phyloP scores from a whole-genome alignment of 2,888 invertebrate genomes.

The Incurvaria masculella region DNA sequence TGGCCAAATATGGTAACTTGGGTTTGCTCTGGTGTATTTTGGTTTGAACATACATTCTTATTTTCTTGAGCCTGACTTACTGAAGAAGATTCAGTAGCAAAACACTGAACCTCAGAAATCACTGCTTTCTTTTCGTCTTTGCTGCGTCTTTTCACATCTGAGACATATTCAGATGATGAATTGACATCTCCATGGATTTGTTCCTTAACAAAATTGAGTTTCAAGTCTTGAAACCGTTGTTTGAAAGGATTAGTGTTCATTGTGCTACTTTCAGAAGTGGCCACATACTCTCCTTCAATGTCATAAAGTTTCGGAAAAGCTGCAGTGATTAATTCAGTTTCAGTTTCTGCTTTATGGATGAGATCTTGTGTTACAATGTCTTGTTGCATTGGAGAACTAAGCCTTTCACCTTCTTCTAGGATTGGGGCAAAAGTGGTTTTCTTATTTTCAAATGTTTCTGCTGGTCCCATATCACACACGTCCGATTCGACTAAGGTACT shows the following conservation, averaged over 20 bases:
- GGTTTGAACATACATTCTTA: slow-evolving; percentile 16
- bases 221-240: slow-evolving; percentile 17
- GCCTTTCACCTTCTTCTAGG: slow-evolving; percentile 43
- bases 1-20: slow-evolving; percentile 33
- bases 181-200: slow-evolving; percentile 33
- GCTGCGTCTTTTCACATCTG: slow-evolving; percentile 50
- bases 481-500: too few relatives aligned
- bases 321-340: slow-evolving; percentile 38
- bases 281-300: slow-evolving; percentile 37
- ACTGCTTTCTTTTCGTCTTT: slow-evolving; percentile 34
- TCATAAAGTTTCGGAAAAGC: slow-evolving; percentile 48
- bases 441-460: too few relatives aligned
- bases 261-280: slow-evolving; percentile 29
- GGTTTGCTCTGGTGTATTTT: slow-evolving; percentile 16
- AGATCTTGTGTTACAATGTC: slow-evolving; percentile 20
- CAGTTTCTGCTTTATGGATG: slow-evolving; percentile 14
- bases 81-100: slow-evolving; percentile 52
- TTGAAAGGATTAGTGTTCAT: slow-evolving; percentile 21
- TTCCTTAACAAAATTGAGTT: slow-evolving; percentile 21
- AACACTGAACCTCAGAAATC: slow-evolving; percentile 56
- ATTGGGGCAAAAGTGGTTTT: slow-evolving; percentile 40
- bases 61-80: slow-evolving; percentile 46
- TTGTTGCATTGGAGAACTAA: slow-evolving; percentile 28
- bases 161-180: slow-evolving; percentile 44
- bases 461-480: too few relatives aligned